phyloP scores from a whole-genome alignment of 2,797 vertebrate genomes.

The Sciaenops ocellatus region DNA sequence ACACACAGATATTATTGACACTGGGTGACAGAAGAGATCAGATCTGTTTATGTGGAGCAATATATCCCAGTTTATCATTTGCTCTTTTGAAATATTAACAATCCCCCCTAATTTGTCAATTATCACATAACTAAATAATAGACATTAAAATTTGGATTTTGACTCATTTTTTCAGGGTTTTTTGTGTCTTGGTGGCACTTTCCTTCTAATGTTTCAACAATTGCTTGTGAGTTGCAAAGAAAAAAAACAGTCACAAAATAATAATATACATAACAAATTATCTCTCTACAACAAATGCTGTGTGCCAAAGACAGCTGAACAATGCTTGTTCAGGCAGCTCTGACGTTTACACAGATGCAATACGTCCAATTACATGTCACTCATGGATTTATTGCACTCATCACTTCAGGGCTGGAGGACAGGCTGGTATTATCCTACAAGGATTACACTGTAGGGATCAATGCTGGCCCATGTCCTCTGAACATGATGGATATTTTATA shows the following conservation, averaged over 20 bases:
- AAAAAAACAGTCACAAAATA: neutral
- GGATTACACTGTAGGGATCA: slow-evolving; percentile 39
- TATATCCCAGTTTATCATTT: slow-evolving; percentile 1
- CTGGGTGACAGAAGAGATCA: neutral
- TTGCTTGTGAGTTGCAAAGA: neutral
- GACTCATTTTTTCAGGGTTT: neutral
- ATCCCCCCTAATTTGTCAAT: neutral
- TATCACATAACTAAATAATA: neutral
- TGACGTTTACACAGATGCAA: slow-evolving; percentile 24
- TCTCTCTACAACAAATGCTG: slow-evolving; percentile 2
- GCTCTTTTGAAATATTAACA: slow-evolving; percentile 4
- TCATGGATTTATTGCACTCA: slow-evolving; percentile 44
- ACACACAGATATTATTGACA: neutral
- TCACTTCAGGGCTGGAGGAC: slow-evolving; percentile 35
- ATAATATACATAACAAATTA: neutral
- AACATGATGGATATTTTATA: slow-evolving; percentile 12
- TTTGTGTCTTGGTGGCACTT: neutral
- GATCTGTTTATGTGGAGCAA: neutral
- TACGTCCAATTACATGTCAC: slow-evolving; percentile 23
- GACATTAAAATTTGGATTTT: neutral
- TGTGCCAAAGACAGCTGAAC: neutral
- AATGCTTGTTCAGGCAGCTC: neutral
- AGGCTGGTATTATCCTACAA: slow-evolving; percentile 19
- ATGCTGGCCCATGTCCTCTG: slow-evolving; percentile 26
- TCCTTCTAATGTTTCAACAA: neutral